Evolutionary conservation across 2,113 vertebrate genomes (phyloP).

Genomic region (Tenrec ecaudatus): DNA sequence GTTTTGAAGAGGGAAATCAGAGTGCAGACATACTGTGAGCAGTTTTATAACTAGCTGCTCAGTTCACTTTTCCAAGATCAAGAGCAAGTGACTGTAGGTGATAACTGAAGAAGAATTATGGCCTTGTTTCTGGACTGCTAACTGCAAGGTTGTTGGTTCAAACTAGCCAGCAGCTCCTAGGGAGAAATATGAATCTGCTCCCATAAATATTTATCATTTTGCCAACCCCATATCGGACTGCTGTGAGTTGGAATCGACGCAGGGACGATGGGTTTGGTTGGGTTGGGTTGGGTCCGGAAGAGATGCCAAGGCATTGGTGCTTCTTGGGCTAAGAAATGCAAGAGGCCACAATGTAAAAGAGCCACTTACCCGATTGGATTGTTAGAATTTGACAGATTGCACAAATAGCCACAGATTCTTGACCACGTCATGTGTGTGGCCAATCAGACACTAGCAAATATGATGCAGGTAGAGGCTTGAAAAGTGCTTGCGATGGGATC

Average conservation of each 20-base stretch:
- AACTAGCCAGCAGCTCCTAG: no score
- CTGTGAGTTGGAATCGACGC: no score
- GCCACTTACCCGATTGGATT: background rate
- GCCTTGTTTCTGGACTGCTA: no score
- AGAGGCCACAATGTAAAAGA: background rate
- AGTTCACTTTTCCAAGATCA: constrained; percentile 25
- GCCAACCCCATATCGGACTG: no score
- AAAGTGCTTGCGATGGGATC: background rate
- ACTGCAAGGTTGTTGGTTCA: no score
- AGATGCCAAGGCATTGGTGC: background rate
- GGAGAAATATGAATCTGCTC: no score
- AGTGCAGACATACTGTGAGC: constrained; percentile 57
- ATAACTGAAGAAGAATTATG: constrained; percentile 18
- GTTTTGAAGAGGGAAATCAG: constrained; percentile 50
- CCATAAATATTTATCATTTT: no score
- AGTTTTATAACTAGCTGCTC: constrained; percentile 42
- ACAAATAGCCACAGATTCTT: background rate
- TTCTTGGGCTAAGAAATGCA: background rate
- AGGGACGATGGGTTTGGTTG: no score
- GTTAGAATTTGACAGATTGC: background rate
- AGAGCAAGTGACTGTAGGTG: constrained; percentile 46
- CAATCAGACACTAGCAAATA: background rate
- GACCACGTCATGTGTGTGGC: background rate
- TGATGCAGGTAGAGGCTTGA: background rate
- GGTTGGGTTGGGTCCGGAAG: background rate